Conservation (phyloP, 2,888 invertebrate genomes). For the Microctonus aethiopoides region DNA sequence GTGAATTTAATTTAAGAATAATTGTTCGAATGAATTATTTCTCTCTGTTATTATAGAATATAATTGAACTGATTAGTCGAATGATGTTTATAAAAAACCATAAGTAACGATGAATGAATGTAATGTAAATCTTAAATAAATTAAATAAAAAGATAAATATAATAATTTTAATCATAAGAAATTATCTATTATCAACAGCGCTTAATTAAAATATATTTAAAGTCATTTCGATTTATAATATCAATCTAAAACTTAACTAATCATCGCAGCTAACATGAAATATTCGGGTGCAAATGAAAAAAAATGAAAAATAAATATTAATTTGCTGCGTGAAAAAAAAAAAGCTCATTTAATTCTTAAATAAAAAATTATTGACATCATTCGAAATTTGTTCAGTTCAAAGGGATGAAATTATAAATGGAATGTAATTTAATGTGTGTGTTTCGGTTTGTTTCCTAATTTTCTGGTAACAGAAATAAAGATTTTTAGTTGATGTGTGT, state of each 20-base stretch:
- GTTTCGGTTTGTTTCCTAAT: background rate
- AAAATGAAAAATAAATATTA: too few species aligned
- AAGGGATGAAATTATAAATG: slow-evolving; percentile 3
- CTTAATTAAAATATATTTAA: too few species aligned
- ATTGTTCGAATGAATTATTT: slow-evolving; percentile 36
- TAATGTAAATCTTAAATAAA: too few species aligned
- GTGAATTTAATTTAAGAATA: slow-evolving; percentile 43
- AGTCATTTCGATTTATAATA: too few species aligned
- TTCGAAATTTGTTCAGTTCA: slow-evolving; percentile 10
- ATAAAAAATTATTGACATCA: slow-evolving; percentile 2
- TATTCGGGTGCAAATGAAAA: too few species aligned
- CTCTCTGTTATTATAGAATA: slow-evolving; percentile 30
- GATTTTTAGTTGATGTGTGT: slow-evolving; percentile 29
- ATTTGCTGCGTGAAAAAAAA: background rate
- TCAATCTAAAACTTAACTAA: too few species aligned
- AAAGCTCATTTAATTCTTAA: background rate
- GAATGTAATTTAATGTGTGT: slow-evolving; percentile 29
- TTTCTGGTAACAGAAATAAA: background rate
- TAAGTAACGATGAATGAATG: slow-evolving; percentile 17
- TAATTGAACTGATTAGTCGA: slow-evolving; percentile 29
- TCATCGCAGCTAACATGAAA: too few species aligned
- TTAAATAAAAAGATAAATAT: background rate
- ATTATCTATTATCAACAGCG: background rate
- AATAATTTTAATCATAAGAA: background rate
- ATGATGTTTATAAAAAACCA: slow-evolving; percentile 32